Percentiles rank a stretch among this genome's conserved stretches.
These are phyloP conservation scores for Drosophila cyrtoloma DNA, from an alignment of 2,888 invertebrate species.

Conservation along the genomic window DNA sequence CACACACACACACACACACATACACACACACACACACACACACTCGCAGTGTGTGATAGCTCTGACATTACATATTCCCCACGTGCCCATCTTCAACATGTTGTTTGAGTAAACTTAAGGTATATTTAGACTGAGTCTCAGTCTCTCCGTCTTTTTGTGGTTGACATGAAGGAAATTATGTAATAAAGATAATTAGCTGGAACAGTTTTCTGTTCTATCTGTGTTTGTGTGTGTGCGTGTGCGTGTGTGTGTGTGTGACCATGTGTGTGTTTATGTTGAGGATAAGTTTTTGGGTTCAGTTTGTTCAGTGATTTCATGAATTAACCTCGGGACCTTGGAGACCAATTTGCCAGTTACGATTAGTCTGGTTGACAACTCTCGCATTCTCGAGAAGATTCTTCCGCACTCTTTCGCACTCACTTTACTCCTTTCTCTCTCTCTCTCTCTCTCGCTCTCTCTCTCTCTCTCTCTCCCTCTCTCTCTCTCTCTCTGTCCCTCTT, in stretches of 20 bases:
- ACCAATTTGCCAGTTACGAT: conserved; percentile 41
- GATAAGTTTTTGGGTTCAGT: conserved; percentile 36
- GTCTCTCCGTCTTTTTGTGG: conserved; percentile 33
- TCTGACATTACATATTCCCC: background rate
- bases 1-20: too few species aligned
- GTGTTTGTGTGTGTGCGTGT: conserved; percentile 13
- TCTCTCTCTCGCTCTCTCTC: background rate
- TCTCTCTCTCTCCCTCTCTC: background rate
- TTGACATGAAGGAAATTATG: conserved; percentile 60
- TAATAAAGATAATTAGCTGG: conserved; percentile 62
- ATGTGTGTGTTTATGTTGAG: conserved; percentile 19
- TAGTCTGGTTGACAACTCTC: conserved; percentile 31
- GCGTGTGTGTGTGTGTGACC: conserved; percentile 16
- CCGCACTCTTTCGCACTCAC: background rate
- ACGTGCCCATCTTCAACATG: background rate
- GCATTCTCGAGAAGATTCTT: background rate
- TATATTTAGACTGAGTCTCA: background rate
- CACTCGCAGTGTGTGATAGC: background rate
- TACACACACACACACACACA: background rate
- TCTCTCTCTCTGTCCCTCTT: background rate
- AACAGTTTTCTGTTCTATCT: background rate
- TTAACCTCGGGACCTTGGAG: conserved; percentile 49
- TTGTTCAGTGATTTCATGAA: conserved; percentile 65
- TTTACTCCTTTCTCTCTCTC: background rate
- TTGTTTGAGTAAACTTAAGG: background rate